Conservation (phyloP, 2,888 invertebrate genomes). For the Drepanosiphum platanoidis region DNA sequence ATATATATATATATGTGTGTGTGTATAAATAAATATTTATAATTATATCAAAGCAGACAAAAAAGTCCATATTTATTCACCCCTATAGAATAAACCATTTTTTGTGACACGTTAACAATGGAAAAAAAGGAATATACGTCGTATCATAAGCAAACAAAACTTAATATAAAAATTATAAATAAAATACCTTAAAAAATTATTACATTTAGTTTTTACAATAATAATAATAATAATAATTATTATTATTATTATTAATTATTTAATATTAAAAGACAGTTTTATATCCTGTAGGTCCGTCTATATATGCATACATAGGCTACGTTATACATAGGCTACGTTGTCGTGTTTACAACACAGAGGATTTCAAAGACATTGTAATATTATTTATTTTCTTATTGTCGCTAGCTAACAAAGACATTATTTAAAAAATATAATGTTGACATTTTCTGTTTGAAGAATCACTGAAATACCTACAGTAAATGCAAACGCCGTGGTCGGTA, state of each 20-base stretch:
- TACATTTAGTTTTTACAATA: conserved; percentile 41
- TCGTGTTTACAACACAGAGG: conserved; percentile 5
- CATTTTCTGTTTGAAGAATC: not conserved
- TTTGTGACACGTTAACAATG: not conserved
- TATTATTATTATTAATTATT: not conserved
- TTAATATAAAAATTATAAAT: conserved; percentile 43
- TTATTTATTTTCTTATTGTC: not conserved
- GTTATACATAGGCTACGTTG: conserved; percentile 23
- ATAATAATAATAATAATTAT: no score
- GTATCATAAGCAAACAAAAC: conserved; percentile 38
- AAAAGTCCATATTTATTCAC: conserved; percentile 36
- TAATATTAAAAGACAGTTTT: conserved; percentile 44
- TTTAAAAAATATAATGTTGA: conserved; percentile 3
- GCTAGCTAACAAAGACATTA: not conserved
- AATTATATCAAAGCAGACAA: conserved; percentile 42
- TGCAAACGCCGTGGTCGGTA: not conserved
- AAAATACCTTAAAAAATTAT: conserved; percentile 48
- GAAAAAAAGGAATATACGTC: conserved; percentile 17
- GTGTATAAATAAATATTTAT: conserved; percentile 20
- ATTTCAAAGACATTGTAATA: conserved; percentile 6
- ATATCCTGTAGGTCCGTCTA: conserved; percentile 53
- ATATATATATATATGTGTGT: not conserved
- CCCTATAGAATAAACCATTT: conserved; percentile 39
- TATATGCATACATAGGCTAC: conserved; percentile 40
- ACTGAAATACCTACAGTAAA: conserved; percentile 9